Evolutionary conservation across 2,113 vertebrate genomes (phyloP).

Genomic region (Corythornis cristatus): DNA sequence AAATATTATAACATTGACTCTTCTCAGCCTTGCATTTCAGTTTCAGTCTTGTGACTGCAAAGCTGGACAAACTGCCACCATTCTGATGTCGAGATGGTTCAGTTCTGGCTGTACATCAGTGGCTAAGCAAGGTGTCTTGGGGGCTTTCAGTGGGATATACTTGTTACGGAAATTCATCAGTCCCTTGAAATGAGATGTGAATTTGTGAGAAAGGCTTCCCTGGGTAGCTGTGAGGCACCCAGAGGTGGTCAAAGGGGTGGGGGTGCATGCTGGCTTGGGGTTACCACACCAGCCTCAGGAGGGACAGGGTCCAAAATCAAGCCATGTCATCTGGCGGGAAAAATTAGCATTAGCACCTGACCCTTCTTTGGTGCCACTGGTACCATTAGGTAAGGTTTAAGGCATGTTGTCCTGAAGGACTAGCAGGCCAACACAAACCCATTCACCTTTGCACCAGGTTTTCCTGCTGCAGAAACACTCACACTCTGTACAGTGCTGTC

Average conservation of each 20-base stretch:
- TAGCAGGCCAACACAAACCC: background rate
- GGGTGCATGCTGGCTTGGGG: background rate
- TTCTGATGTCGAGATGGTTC: accelerated
- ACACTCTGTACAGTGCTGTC: too few species aligned
- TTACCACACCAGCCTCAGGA: too few species aligned
- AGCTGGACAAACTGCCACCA: accelerated
- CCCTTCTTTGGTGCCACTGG: too few species aligned
- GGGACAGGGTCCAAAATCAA: background rate
- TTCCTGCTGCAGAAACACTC: background rate
- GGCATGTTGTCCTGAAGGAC: background rate
- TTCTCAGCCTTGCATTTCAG: accelerated
- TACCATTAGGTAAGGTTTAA: background rate
- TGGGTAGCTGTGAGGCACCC: accelerated
- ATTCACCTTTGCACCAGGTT: background rate
- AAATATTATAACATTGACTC: background rate
- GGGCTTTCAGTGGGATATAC: background rate
- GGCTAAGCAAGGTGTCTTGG: background rate
- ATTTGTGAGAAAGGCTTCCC: background rate
- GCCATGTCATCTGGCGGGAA: background rate
- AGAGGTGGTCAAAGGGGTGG: background rate
- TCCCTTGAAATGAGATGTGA: background rate
- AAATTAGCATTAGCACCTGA: background rate
- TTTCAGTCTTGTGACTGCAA: accelerated
- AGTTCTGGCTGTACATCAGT: accelerated
- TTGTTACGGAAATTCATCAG: background rate